A percentile compares a stretch with the other conserved stretches of the same genome.
Conservation (phyloP, 2,888 invertebrate genomes). For the Aphelenchoides bicaudatus region DNA sequence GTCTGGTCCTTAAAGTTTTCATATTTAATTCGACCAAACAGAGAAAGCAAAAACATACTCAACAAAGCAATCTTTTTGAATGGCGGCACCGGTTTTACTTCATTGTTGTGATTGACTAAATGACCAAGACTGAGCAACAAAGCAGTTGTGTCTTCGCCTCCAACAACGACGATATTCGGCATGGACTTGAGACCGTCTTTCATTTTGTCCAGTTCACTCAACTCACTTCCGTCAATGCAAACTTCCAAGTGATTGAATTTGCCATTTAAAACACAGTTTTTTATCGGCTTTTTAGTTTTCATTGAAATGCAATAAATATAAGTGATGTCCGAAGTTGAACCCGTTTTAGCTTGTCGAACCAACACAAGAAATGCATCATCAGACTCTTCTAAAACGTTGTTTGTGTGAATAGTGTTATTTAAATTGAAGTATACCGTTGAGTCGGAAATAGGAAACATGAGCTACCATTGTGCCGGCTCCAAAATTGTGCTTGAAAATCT, state of each 20-base stretch:
- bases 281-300: not conserved
- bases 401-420: not conserved
- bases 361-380: conserved; percentile 14
- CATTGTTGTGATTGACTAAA: not conserved
- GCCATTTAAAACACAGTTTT: conserved; percentile 6
- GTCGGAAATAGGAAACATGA: conserved; percentile 6
- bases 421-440: conserved; percentile 1
- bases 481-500: conserved; percentile 9
- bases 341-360: conserved; percentile 1
- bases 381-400: conserved; percentile 7
- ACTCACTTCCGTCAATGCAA: conserved; percentile 13
- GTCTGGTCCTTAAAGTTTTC: conserved; percentile 6
- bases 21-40: not conserved
- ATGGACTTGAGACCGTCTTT: conserved; percentile 6
- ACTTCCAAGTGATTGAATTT: not conserved
- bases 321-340: not conserved
- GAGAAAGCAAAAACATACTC: conserved; percentile 3
- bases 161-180: conserved; percentile 6
- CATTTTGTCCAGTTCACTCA: conserved; percentile 2
- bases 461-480: not conserved
- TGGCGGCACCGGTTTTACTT: not conserved
- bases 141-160: conserved; percentile 7
- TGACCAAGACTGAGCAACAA: conserved; percentile 3
- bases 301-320: conserved; percentile 9
- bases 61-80: not conserved